Percentiles rank a stretch among this genome's conserved stretches.
phyloP scores from a whole-genome alignment of 2,797 vertebrate species.

The Phataginus tricuspis region DNA sequence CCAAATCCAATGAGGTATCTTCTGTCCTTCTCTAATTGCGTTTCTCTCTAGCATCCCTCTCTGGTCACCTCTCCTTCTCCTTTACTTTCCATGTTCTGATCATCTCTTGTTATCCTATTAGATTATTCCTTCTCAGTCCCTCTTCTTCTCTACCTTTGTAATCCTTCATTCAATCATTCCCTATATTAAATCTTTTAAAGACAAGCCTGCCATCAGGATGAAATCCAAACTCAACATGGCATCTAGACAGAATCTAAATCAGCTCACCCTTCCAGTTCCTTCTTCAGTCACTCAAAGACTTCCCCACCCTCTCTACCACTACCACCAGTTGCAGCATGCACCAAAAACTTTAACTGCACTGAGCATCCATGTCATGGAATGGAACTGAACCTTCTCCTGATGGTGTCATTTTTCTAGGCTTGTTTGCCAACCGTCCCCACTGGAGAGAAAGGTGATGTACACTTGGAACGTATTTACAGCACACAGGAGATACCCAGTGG shows the following conservation, averaged over 20 bases:
- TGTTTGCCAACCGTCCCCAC: not conserved
- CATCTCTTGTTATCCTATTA: not conserved
- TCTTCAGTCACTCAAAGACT: not conserved
- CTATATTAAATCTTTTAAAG: not conserved
- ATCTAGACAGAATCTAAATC: not conserved
- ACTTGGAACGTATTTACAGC: not conserved
- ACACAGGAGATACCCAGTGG: not conserved
- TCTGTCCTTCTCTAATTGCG: not conserved
- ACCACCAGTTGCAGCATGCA: not conserved
- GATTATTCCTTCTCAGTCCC: not conserved
- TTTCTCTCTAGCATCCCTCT: not conserved
- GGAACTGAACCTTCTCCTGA: not conserved
- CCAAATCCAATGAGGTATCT: not conserved
- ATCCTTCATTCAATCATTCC: not conserved
- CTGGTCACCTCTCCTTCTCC: not conserved
- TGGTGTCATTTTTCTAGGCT: not conserved
- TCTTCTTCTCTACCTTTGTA: not conserved
- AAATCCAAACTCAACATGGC: not conserved
- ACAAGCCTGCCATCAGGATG: not conserved
- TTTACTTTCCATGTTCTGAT: not conserved
- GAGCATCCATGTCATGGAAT: not conserved
- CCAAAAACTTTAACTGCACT: not conserved
- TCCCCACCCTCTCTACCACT: too few species aligned
- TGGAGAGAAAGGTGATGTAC: not conserved
- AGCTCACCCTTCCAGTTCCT: not conserved